A percentile compares a stretch with the other conserved stretches of the same genome.
These are phyloP conservation scores for Pterostichus niger DNA, from an alignment of 2,888 invertebrate genomes.

Conservation along the genomic window DNA sequence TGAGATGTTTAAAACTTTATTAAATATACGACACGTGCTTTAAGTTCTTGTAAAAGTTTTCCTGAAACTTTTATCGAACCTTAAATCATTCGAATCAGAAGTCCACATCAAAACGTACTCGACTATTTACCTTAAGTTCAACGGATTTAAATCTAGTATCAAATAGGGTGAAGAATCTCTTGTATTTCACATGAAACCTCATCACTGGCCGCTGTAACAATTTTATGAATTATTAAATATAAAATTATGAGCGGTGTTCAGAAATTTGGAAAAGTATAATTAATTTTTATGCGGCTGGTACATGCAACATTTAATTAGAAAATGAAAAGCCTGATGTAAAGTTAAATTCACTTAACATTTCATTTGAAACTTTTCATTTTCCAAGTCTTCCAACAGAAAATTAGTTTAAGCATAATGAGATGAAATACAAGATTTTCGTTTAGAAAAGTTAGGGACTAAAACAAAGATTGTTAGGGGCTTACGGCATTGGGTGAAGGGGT, in stretches of 20 bases:
- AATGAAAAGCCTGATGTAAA: background rate
- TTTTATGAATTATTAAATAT: background rate
- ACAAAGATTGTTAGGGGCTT: no score
- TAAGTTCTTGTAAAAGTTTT: no score
- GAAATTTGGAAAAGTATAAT: slow-evolving; percentile 22
- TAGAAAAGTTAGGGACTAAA: slow-evolving; percentile 11
- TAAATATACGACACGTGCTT: no score
- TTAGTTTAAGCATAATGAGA: slow-evolving; percentile 37
- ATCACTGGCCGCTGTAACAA: background rate
- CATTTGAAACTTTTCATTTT: slow-evolving; percentile 5
- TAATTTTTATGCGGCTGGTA: slow-evolving; percentile 1
- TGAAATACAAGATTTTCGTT: slow-evolving; percentile 44
- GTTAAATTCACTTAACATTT: slow-evolving; percentile 41
- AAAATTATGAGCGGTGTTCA: background rate
- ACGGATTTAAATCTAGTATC: background rate
- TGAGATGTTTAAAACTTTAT: no score
- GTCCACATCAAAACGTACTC: no score
- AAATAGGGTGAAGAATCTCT: background rate
- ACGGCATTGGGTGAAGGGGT: no score
- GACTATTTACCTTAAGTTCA: background rate
- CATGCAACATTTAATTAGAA: slow-evolving; percentile 48
- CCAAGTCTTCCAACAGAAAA: slow-evolving; percentile 4
- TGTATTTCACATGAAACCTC: background rate
- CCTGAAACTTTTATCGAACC: no score
- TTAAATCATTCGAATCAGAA: no score